A percentile compares a stretch with the other conserved stretches of the same genome.
Conservation (phyloP, 2,797 vertebrate species). For the Pangasius djambal region DNA sequence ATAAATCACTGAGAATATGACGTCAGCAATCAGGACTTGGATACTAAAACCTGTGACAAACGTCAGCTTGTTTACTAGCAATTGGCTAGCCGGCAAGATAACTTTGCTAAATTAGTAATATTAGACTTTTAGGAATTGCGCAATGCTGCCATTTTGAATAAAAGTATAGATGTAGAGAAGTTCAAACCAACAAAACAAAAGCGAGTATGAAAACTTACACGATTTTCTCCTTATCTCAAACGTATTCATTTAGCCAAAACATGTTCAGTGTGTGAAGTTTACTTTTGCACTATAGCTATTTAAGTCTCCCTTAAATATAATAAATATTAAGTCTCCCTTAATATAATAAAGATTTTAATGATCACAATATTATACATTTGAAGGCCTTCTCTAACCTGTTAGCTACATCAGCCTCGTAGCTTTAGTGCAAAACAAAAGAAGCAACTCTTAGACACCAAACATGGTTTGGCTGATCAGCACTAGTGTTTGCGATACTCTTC, state of each 20-base stretch:
- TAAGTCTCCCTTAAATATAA: too few species aligned
- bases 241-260: not conserved
- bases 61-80: not conserved
- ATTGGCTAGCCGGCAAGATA: not conserved
- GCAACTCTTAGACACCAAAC: not conserved
- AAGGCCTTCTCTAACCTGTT: not conserved
- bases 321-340: too few species aligned
- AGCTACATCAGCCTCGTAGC: not conserved
- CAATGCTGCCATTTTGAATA: not conserved
- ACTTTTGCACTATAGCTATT: not conserved
- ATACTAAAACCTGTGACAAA: not conserved
- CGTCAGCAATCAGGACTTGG: not conserved
- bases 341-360: not conserved
- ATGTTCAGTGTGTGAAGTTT: not conserved
- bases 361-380: not conserved
- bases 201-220: not conserved
- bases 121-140: not conserved
- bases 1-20: conserved; percentile 1
- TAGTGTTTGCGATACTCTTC: not conserved
- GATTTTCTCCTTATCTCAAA: not conserved
- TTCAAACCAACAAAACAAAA: not conserved
- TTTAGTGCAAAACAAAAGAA: not conserved
- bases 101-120: not conserved
- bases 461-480: not conserved
- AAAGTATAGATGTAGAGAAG: not conserved